phyloP scores from a whole-genome alignment of 1,140 invertebrate genomes.

The Drosophila jambulina region DNA sequence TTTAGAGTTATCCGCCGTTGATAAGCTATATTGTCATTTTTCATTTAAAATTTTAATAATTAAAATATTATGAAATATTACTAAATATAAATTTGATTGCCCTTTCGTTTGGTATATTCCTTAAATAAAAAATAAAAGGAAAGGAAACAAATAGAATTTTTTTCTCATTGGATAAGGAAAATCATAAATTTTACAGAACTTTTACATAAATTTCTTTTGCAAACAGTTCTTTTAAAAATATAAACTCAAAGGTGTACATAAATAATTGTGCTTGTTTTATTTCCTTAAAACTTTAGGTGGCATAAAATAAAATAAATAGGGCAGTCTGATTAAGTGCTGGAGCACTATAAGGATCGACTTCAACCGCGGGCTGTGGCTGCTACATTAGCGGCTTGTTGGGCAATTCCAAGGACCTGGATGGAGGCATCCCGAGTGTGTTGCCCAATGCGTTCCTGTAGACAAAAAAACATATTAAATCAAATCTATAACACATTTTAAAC shows the following conservation, averaged over 20 bases:
- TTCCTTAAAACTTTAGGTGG: neutral
- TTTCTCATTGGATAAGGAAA: neutral
- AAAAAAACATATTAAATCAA: neutral
- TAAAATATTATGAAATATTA: no score
- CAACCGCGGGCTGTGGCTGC: constrained; percentile 67
- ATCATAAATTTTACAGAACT: neutral
- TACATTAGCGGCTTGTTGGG: constrained; percentile 78
- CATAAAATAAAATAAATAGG: constrained; percentile 16
- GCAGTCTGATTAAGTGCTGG: neutral
- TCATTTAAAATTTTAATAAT: no score
- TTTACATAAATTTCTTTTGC: neutral
- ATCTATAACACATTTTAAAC: no score
- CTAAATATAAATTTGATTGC: no score
- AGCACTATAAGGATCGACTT: neutral
- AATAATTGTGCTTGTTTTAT: neutral
- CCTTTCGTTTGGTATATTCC: no score
- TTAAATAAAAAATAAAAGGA: no score
- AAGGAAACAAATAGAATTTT: no score
- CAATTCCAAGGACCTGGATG: constrained; percentile 73
- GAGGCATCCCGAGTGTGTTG: constrained; percentile 76
- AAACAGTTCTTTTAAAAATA: neutral
- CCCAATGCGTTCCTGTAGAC: constrained; percentile 70
- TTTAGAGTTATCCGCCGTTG: no score
- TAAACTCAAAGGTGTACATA: neutral
- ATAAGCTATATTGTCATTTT: no score